Evolutionary conservation across 1,140 invertebrate species (phyloP).

Genomic region (Adoxophyes honmai): DNA sequence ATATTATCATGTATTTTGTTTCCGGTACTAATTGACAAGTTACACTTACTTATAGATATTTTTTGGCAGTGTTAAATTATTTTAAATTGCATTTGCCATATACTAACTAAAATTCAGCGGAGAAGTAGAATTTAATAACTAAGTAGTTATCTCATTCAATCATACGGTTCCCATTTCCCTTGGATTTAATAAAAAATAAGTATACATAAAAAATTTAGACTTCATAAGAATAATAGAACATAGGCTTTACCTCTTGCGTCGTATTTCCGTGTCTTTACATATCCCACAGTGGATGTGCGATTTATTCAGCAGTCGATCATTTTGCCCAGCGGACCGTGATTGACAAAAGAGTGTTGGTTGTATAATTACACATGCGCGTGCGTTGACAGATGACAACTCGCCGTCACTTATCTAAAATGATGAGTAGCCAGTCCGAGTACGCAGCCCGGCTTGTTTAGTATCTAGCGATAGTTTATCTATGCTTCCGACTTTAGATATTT

Average conservation of each 20-base stretch:
- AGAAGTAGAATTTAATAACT: too few relatives aligned
- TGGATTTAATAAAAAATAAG: too few relatives aligned
- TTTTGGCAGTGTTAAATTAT: neutral
- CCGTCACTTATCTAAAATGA: conserved; percentile 16
- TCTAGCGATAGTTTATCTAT: too few relatives aligned
- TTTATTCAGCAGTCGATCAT: conserved; percentile 23
- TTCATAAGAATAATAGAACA: too few relatives aligned
- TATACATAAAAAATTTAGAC: too few relatives aligned
- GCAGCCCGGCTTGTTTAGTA: too few relatives aligned
- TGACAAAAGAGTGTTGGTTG: conserved; percentile 22
- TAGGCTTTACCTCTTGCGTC: neutral
- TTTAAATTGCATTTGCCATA: neutral
- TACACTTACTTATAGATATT: neutral
- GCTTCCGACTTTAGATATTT: too few relatives aligned
- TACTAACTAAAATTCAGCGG: too few relatives aligned
- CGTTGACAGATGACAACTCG: conserved; percentile 8
- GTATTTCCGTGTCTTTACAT: neutral
- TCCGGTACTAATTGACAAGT: too few relatives aligned
- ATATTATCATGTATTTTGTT: too few relatives aligned
- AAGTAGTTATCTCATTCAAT: too few relatives aligned
- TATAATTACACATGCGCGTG: conserved; percentile 20
- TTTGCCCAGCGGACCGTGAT: conserved; percentile 25
- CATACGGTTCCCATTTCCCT: too few relatives aligned
- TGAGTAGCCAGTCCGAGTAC: neutral
- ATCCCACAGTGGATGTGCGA: neutral